phyloP scores from a whole-genome alignment of 2,888 invertebrate species.

The Chironomus riparius region DNA sequence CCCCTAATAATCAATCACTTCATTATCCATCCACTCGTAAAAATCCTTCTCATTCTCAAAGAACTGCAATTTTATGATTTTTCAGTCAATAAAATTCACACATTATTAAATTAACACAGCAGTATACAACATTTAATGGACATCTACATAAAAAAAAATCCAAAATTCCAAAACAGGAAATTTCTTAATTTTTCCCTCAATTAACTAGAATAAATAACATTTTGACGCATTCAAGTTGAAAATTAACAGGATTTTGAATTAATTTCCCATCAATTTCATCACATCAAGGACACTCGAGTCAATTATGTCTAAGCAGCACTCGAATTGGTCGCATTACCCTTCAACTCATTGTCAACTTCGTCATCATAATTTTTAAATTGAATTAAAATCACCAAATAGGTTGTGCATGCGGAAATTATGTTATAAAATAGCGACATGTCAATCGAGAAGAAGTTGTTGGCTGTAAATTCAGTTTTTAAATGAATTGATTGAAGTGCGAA shows the following conservation, averaged over 20 bases:
- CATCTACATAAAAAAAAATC: neutral
- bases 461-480: conserved; percentile 24
- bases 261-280: neutral
- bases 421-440: conserved; percentile 26
- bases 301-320: neutral
- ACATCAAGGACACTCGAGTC: neutral
- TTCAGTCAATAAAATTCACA: no score
- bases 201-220: neutral
- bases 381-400: conserved; percentile 26
- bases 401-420: conserved; percentile 20
- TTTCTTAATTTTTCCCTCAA: neutral
- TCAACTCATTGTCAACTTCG: neutral
- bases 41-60: no score
- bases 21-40: no score
- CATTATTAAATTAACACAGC: no score
- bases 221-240: neutral
- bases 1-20: no score
- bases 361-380: conserved; percentile 26
- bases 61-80: no score
- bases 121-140: neutral
- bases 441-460: conserved; percentile 22
- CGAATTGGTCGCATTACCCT: neutral
- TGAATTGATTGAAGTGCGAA: conserved; percentile 23
- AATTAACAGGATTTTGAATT: neutral
- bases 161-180: neutral